Percentiles rank a stretch among this genome's conserved stretches.
phyloP scores from a whole-genome alignment of 2,113 vertebrate genomes.

The Oriolus oriolus region DNA sequence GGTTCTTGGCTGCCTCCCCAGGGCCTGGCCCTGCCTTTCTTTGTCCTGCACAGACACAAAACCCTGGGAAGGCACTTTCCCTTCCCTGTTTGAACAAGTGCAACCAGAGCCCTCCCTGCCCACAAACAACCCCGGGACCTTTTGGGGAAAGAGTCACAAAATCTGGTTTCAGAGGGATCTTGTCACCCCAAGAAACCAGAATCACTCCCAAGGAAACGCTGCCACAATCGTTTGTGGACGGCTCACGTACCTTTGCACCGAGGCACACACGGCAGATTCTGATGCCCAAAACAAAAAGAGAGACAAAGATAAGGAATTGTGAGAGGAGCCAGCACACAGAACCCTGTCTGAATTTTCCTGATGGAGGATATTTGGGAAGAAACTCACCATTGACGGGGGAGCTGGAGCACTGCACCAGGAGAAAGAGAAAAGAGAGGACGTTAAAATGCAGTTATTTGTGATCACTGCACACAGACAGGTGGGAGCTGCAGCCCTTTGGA shows the following conservation, averaged over 20 bases:
- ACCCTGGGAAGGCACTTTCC: neutral
- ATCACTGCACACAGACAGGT: neutral
- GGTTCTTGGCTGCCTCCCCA: neutral
- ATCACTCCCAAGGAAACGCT: neutral
- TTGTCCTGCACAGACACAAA: neutral
- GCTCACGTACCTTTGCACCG: slow-evolving; percentile 24
- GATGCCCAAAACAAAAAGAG: neutral
- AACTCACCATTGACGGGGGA: slow-evolving; percentile 22
- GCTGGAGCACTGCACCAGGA: neutral
- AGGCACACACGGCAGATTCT: slow-evolving; percentile 15
- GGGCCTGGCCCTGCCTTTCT: neutral
- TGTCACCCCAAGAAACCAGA: neutral
- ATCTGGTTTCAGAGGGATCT: neutral
- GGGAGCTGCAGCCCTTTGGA: neutral
- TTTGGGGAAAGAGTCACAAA: accelerated
- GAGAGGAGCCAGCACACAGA: neutral
- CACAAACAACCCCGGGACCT: neutral
- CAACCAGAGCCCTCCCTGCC: neutral
- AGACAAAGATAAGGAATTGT: neutral
- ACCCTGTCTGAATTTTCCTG: neutral
- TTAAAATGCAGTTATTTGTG: neutral
- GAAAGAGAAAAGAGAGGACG: neutral
- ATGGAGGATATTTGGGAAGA: neutral
- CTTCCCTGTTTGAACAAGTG: neutral
- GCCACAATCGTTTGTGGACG: neutral